Conservation (phyloP, 2,888 invertebrate genomes). For the Apocheima hispidaria region DNA sequence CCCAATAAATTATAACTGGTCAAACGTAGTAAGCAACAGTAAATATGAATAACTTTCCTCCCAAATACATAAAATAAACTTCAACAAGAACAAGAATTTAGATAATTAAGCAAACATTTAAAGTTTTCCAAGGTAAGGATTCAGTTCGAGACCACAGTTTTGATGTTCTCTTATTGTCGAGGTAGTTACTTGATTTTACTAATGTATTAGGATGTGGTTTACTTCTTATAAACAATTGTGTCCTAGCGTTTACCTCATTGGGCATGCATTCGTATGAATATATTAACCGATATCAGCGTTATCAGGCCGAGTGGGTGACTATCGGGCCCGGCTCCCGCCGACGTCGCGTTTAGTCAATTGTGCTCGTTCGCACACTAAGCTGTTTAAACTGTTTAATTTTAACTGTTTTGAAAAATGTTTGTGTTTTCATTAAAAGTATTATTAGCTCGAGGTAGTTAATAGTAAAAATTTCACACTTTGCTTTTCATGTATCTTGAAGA, state of each 20-base stretch:
- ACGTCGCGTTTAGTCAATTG: slow-evolving; percentile 41
- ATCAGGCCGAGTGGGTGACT: slow-evolving; percentile 80
- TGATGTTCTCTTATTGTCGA: too few relatives aligned
- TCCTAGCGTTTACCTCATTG: slow-evolving; percentile 66
- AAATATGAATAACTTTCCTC: too few relatives aligned
- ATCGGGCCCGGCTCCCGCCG: slow-evolving; percentile 61
- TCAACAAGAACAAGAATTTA: too few relatives aligned
- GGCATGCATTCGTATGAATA: slow-evolving; percentile 78
- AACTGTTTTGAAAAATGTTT: background rate
- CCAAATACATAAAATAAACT: too few relatives aligned
- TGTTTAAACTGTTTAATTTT: slow-evolving; percentile 33
- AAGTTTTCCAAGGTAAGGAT: too few relatives aligned
- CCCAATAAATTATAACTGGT: too few relatives aligned
- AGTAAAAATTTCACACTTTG: too few relatives aligned
- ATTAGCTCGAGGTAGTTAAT: background rate
- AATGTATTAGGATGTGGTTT: too few relatives aligned
- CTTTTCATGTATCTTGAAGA: background rate
- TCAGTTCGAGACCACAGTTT: too few relatives aligned
- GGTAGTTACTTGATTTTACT: too few relatives aligned
- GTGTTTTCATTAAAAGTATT: background rate
- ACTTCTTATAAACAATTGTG: slow-evolving; percentile 48
- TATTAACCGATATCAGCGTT: slow-evolving; percentile 77
- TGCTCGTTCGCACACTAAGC: slow-evolving; percentile 37
- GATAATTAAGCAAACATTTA: too few relatives aligned
- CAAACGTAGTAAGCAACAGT: too few relatives aligned